Conservation (phyloP, 2,888 invertebrate species). For the Alviniconcha strummeri region DNA sequence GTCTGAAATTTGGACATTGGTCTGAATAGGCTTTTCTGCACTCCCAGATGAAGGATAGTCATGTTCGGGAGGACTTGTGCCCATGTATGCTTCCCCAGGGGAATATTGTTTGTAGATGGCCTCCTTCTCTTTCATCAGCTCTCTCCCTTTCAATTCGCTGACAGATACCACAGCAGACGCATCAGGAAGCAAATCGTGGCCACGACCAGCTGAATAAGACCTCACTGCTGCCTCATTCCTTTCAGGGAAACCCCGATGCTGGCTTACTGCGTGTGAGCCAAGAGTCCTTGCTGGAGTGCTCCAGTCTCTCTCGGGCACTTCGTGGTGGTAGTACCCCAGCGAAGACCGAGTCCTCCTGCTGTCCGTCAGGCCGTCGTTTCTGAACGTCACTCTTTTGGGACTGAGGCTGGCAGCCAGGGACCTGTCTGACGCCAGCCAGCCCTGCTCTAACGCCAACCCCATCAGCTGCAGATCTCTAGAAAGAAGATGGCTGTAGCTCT, state of each 20-base stretch:
- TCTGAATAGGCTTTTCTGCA: neutral
- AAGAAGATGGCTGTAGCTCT: slow-evolving; percentile 20
- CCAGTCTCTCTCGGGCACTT: slow-evolving; percentile 33
- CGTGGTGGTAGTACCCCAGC: neutral
- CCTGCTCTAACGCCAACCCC: slow-evolving; percentile 10
- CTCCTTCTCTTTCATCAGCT: slow-evolving; percentile 15
- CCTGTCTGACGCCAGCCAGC: neutral
- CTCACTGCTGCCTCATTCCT: too few relatives aligned
- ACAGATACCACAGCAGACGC: neutral
- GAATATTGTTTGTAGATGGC: slow-evolving; percentile 23
- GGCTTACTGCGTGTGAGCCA: too few relatives aligned
- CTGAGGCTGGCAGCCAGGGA: neutral
- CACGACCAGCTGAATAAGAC: too few relatives aligned
- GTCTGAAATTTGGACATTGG: slow-evolving; percentile 17
- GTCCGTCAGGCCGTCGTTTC: neutral
- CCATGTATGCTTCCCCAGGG: neutral
- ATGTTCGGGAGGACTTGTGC: slow-evolving; percentile 12
- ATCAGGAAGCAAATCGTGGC: too few relatives aligned
- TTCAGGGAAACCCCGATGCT: too few relatives aligned
- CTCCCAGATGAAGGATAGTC: neutral
- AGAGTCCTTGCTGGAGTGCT: neutral
- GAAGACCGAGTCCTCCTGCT: neutral
- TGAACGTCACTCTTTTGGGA: neutral
- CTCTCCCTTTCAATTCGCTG: neutral
- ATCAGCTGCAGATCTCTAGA: slow-evolving; percentile 11